A percentile compares a stretch with the other conserved stretches of the same genome.
These are phyloP conservation scores for Cebus imitator DNA, from an alignment of 2,113 vertebrate species.

Conservation along the genomic window DNA sequence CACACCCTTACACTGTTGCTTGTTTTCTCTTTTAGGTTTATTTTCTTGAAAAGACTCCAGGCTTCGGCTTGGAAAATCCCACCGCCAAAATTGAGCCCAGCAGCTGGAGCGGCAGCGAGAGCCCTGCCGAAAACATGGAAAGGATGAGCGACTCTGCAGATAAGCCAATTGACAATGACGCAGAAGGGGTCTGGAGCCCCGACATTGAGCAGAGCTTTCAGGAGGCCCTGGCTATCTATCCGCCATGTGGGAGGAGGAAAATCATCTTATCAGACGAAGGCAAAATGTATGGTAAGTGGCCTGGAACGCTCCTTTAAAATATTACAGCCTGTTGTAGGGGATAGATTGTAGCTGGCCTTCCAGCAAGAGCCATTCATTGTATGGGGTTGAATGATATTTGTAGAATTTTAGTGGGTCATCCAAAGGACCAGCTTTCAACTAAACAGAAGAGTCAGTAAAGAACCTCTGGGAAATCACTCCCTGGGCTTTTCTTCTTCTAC, in stretches of 20 bases:
- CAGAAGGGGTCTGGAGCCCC: constrained; percentile 99
- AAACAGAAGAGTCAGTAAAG: not conserved
- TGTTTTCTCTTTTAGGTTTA: constrained; percentile 89
- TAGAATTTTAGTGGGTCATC: constrained; percentile 1
- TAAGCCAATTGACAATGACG: constrained; percentile 98
- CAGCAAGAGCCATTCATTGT: not conserved
- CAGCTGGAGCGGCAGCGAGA: constrained; percentile 99
- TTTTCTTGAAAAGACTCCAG: constrained; percentile 93
- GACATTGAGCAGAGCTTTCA: constrained; percentile 99
- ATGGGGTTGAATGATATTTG: not conserved
- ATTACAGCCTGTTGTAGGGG: not conserved
- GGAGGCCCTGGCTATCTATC: constrained; percentile 99
- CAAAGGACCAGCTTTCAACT: not conserved
- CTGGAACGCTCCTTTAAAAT: constrained; percentile 49
- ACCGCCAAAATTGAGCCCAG: constrained; percentile 98
- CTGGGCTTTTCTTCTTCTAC: not conserved
- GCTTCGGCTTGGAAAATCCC: constrained; percentile 96
- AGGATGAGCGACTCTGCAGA: constrained; percentile 98
- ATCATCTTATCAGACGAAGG: constrained; percentile 99
- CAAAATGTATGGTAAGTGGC: constrained; percentile 99
- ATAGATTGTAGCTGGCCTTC: not conserved
- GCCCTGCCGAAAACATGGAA: constrained; percentile 99
- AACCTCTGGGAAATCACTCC: not conserved
- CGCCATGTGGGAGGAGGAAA: constrained; percentile 98
- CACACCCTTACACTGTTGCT: constrained; percentile 67